These are phyloP conservation scores for Lasioglossum vierecki DNA, from an alignment of 2,888 invertebrate species.

Conservation along the genomic window DNA sequence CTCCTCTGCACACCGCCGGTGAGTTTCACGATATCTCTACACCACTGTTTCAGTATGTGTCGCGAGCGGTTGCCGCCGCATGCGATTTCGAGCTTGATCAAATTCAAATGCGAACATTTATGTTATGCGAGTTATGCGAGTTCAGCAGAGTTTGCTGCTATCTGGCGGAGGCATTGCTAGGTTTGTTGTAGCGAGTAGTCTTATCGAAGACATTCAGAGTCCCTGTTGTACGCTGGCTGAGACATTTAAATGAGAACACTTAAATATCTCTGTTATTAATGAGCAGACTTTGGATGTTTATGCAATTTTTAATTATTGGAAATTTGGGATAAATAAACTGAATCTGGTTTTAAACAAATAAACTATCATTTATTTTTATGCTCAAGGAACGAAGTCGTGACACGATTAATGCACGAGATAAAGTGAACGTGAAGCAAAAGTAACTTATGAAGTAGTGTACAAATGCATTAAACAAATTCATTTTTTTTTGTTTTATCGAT, in stretches of 20 bases:
- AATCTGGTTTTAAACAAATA: too few relatives aligned
- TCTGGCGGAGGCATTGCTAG: neutral
- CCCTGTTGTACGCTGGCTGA: neutral
- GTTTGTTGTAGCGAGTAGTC: neutral
- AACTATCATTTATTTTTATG: too few relatives aligned
- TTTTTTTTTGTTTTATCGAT: too few relatives aligned
- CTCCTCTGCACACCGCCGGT: constrained; percentile 78
- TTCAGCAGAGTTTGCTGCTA: neutral
- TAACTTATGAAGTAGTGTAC: too few relatives aligned
- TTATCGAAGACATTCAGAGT: neutral
- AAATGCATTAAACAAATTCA: too few relatives aligned
- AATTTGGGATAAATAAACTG: too few relatives aligned
- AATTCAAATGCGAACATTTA: neutral
- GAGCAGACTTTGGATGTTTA: too few relatives aligned
- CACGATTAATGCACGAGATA: too few relatives aligned
- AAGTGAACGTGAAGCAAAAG: too few relatives aligned
- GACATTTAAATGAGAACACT: neutral
- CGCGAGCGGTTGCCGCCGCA: neutral
- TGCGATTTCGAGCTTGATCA: neutral
- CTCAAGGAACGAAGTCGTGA: too few relatives aligned
- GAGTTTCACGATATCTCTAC: constrained; percentile 49
- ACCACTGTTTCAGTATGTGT: neutral
- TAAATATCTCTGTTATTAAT: neutral
- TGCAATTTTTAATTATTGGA: too few relatives aligned
- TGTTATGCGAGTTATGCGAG: constrained; percentile 18